A percentile compares a stretch with the other conserved stretches of the same genome.
phyloP scores from a whole-genome alignment of 2,888 invertebrate genomes.

The Ormyrus thymus region DNA sequence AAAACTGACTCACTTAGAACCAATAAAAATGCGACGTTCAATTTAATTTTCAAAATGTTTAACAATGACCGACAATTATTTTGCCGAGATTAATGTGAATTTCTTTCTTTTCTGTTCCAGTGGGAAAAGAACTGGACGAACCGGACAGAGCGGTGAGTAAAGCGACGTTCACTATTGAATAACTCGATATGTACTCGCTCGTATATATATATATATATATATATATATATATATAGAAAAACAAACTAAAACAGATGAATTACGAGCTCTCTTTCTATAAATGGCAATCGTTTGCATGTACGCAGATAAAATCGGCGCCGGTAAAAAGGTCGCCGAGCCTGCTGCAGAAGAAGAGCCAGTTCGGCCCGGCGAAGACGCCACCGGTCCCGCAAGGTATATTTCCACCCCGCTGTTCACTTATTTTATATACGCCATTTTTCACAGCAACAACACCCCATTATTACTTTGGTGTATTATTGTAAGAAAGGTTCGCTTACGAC shows the following conservation, averaged over 20 bases:
- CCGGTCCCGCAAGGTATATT: slow-evolving; percentile 65
- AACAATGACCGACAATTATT: neutral
- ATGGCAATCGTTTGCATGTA: slow-evolving; percentile 38
- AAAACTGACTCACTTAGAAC: neutral
- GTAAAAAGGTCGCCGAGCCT: slow-evolving; percentile 67
- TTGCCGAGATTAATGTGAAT: slow-evolving; percentile 2
- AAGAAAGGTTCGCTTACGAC: neutral
- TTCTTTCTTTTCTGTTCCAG: slow-evolving; percentile 64
- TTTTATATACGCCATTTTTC: neutral
- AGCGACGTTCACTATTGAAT: neutral
- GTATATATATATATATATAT: neutral
- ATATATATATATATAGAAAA: too few species aligned
- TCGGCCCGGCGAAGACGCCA: slow-evolving; percentile 69
- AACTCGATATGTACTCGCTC: neutral
- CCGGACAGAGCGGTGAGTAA: slow-evolving; percentile 72
- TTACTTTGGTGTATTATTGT: neutral
- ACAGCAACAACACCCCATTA: neutral
- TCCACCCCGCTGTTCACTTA: neutral
- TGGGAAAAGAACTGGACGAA: slow-evolving; percentile 72
- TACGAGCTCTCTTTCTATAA: slow-evolving; percentile 8
- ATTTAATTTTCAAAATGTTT: too few species aligned
- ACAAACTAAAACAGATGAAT: slow-evolving; percentile 8
- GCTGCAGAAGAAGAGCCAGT: slow-evolving; percentile 70
- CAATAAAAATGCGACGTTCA: too few species aligned
- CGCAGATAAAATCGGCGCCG: slow-evolving; percentile 70